These are phyloP conservation scores for Hypomesus transpacificus DNA, from an alignment of 2,113 vertebrate species.

Conservation along the genomic window DNA sequence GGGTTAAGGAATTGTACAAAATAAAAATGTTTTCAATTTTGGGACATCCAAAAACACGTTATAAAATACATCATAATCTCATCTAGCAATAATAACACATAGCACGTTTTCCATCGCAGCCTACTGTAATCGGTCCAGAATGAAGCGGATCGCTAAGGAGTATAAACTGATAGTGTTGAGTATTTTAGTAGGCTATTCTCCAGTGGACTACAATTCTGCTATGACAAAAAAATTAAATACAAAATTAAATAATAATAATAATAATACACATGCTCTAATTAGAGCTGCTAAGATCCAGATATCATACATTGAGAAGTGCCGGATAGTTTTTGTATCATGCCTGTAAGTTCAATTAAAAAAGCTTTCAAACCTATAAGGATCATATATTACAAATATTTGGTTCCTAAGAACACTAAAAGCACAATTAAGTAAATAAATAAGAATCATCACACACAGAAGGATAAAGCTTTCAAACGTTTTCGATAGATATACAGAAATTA, in stretches of 20 bases:
- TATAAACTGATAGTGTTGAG: no score
- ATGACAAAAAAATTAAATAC: no score
- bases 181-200: no score
- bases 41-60: slow-evolving; percentile 16
- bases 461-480: slow-evolving; percentile 21
- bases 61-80: background rate
- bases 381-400: slow-evolving; percentile 15
- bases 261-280: no score
- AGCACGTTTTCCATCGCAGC: no score
- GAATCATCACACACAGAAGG: slow-evolving; percentile 25
- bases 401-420: slow-evolving; percentile 5
- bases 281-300: no score
- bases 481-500: slow-evolving; percentile 24
- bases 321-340: no score
- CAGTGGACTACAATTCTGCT: no score
- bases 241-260: no score
- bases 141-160: no score
- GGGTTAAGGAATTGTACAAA: slow-evolving; percentile 41
- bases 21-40: slow-evolving; percentile 27
- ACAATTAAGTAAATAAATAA: slow-evolving; percentile 11
- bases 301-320: no score
- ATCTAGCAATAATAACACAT: slow-evolving; percentile 1
- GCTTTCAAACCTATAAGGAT: slow-evolving; percentile 10
- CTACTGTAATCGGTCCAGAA: no score
- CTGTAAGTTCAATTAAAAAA: background rate